These are phyloP conservation scores for Mongoloraphidia duomilia DNA, from an alignment of 2,888 invertebrate species.

Conservation along the genomic window DNA sequence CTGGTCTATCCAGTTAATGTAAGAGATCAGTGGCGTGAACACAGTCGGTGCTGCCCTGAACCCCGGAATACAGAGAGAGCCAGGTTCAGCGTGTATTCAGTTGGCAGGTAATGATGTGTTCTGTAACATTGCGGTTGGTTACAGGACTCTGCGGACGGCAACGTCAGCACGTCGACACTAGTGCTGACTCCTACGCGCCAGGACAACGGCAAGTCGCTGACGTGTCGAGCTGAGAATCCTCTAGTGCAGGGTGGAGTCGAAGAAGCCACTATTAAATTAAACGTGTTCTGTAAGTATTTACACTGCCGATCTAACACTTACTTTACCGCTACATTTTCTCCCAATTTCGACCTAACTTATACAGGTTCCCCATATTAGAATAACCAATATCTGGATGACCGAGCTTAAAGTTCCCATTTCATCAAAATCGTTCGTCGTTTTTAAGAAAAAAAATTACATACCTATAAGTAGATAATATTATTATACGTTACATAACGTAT, in stretches of 20 bases:
- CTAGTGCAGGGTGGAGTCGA: slow-evolving; percentile 54
- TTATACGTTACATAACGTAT: too few relatives aligned
- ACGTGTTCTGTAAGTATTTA: slow-evolving; percentile 71
- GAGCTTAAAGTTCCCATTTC: too few relatives aligned
- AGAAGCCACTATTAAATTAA: slow-evolving; percentile 67
- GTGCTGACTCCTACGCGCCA: slow-evolving; percentile 59
- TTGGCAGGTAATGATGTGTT: background rate
- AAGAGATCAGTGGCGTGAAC: too few relatives aligned
- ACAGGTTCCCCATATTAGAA: background rate
- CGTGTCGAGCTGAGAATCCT: slow-evolving; percentile 68
- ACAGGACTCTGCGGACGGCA: slow-evolving; percentile 67
- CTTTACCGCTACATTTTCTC: slow-evolving; percentile 10
- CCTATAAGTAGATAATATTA: too few relatives aligned
- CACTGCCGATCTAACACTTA: slow-evolving; percentile 16
- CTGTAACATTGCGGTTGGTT: slow-evolving; percentile 14
- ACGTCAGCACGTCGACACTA: slow-evolving; percentile 64
- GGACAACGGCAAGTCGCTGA: slow-evolving; percentile 64
- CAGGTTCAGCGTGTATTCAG: background rate
- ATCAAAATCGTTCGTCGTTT: too few relatives aligned
- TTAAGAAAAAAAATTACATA: too few relatives aligned
- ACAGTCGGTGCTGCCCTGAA: too few relatives aligned
- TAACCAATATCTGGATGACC: too few relatives aligned
- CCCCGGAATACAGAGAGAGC: too few relatives aligned
- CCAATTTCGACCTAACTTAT: background rate
- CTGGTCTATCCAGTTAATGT: too few relatives aligned